phyloP scores from a whole-genome alignment of 64 coral and sea anemone species.

The Hydrozoanthus tunicans region DNA sequence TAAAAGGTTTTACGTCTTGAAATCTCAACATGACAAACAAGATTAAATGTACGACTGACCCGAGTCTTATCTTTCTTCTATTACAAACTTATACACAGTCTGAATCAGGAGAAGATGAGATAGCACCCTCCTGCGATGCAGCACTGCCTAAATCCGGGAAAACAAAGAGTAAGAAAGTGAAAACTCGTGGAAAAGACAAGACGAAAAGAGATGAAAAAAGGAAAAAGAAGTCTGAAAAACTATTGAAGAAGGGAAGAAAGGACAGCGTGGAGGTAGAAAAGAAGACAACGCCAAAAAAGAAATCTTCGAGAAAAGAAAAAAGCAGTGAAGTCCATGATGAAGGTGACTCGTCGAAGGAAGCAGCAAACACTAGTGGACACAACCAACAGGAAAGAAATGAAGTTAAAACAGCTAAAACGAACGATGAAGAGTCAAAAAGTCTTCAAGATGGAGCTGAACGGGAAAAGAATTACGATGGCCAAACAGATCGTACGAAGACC shows the following conservation, averaged over 20 bases:
- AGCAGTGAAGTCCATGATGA: background rate
- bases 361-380: background rate
- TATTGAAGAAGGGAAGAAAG: background rate
- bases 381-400: background rate
- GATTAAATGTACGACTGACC: background rate
- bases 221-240: constrained; percentile 10
- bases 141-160: background rate
- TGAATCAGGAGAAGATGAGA: background rate
- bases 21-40: background rate
- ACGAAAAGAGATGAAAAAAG: constrained; percentile 25
- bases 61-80: background rate
- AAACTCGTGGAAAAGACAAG: constrained; percentile 5
- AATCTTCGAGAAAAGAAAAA: background rate
- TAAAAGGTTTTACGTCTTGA: too few species aligned
- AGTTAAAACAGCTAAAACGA: background rate
- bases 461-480: background rate
- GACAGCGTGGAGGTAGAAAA: background rate
- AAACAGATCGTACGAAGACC: background rate
- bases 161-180: background rate
- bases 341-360: background rate
- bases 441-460: background rate
- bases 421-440: background rate
- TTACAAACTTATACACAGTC: background rate
- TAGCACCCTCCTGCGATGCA: background rate
- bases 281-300: background rate